Base-by-base conservation (phyloP, 2,113 vertebrate genomes). In the Daubentonia madagascariensis region DNA sequence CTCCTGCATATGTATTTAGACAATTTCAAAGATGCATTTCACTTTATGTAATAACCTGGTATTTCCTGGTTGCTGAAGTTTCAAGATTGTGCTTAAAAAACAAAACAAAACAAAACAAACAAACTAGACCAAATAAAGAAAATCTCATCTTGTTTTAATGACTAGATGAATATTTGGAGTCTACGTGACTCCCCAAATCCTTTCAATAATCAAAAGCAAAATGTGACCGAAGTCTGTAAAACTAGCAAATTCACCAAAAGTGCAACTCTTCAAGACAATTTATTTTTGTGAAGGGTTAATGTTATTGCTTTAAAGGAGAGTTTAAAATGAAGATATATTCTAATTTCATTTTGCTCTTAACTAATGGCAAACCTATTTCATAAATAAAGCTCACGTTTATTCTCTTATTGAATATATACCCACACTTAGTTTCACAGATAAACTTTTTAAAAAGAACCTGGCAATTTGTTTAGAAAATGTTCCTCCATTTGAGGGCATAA, bases 71-170 rank as follows among this genome's bases (percentile, higher is more conserved):
- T 76, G 87, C 94, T 89, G 4, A 68, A 95, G 57, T 85, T 94
- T 92, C 57, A 96, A 90, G 63, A 65, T 85, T 81, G 59, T 35
- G 73, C 43, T 73, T 68, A 59, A 85, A 65, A 94, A 76, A 86
- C 16, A 63, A 83, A 78, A 61, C 30, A 50, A 86, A 96, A 72
- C 45, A 54, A 96, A 73, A 88, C n/a, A 93, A 85, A 63, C 5
- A 97, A 59, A 65, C 4, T 12, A 93, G 73, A 87, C 54, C 79
- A 95, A 96, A 93, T 89, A 75, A 89, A 91, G 89, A 91, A 85
- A 89, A 94, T 75, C 6, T 70, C 37, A 80, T 75, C 78, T 85
- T 91, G 48, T 93, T 86, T 94, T 80, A 95, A 85, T 87, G 48
- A 89, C 70, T 68, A 45, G 54, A 85, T 96, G 83, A 73, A 37